Conservation (phyloP, 2,113 vertebrate species). For the Albula glossodonta region DNA sequence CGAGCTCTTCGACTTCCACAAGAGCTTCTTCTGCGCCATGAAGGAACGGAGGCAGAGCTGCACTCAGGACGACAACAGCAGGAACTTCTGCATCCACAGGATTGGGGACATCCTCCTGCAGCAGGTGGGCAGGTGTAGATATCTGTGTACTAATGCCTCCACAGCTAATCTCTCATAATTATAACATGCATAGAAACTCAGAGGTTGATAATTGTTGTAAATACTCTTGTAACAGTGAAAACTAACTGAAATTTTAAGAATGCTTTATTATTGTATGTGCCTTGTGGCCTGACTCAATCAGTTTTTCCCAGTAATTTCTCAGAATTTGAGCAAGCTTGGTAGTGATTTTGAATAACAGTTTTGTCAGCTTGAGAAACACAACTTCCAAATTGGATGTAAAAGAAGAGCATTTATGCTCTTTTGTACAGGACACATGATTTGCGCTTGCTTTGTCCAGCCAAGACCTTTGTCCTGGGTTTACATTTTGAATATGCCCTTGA, state of each 20-base stretch:
- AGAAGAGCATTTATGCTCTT: background rate
- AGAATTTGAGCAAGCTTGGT: no score
- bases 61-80: conserved; percentile 62
- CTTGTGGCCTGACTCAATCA: no score
- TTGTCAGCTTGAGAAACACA: no score
- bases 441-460: background rate
- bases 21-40: conserved; percentile 79
- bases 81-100: conserved; percentile 84
- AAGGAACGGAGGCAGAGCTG: conserved; percentile 82
- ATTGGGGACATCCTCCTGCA: conserved; percentile 89
- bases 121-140: conserved; percentile 72
- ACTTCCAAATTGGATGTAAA: no score
- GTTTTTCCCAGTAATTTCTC: no score
- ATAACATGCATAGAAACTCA: background rate
- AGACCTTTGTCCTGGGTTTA: background rate
- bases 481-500: background rate
- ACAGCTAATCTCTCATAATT: background rate
- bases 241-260: no score
- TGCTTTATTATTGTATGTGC: no score
- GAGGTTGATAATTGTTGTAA: no score
- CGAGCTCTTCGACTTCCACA: conserved; percentile 83
- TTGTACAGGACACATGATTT: background rate
- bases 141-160: background rate
- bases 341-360: no score
- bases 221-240: no score